Conservation (phyloP, 2,888 invertebrate genomes). For the Willowsia nigromaculata region DNA sequence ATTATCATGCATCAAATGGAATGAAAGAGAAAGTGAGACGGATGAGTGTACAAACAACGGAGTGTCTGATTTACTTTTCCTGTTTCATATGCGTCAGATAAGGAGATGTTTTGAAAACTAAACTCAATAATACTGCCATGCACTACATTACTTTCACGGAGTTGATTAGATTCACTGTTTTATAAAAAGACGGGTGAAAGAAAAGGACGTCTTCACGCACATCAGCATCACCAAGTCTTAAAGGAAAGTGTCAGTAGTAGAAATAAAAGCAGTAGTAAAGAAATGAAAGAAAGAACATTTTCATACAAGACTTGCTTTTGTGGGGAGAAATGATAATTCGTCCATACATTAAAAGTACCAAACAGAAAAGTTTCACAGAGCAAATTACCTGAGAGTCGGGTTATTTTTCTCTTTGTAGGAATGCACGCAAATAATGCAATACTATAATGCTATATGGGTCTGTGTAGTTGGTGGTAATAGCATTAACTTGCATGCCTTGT, state of each 20-base stretch:
- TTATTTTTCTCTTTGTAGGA: too few relatives aligned
- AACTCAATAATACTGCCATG: slow-evolving; percentile 19
- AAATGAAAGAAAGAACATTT: too few relatives aligned
- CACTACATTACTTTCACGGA: slow-evolving; percentile 12
- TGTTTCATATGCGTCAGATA: background rate
- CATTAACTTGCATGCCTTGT: too few relatives aligned
- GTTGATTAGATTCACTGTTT: slow-evolving; percentile 23
- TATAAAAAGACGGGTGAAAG: background rate
- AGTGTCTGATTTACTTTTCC: background rate
- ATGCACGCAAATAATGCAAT: too few relatives aligned
- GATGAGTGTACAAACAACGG: background rate
- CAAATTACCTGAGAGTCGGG: too few relatives aligned
- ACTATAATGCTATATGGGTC: too few relatives aligned
- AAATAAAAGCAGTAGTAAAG: slow-evolving; percentile 17
- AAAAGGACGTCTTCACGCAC: background rate
- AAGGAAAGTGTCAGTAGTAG: slow-evolving; percentile 11
- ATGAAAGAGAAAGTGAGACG: background rate
- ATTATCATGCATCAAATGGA: too few relatives aligned
- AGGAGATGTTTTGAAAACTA: slow-evolving; percentile 26
- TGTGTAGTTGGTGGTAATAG: too few relatives aligned
- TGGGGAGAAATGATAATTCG: too few relatives aligned
- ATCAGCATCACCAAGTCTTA: background rate
- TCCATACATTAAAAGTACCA: too few relatives aligned
- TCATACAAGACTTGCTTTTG: too few relatives aligned
- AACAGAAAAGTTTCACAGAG: too few relatives aligned